Evolutionary conservation across 2,797 vertebrate species (phyloP), one percentile per base, ranked within the genome.

Genomic region (Hylomyscus alleni): DNA sequence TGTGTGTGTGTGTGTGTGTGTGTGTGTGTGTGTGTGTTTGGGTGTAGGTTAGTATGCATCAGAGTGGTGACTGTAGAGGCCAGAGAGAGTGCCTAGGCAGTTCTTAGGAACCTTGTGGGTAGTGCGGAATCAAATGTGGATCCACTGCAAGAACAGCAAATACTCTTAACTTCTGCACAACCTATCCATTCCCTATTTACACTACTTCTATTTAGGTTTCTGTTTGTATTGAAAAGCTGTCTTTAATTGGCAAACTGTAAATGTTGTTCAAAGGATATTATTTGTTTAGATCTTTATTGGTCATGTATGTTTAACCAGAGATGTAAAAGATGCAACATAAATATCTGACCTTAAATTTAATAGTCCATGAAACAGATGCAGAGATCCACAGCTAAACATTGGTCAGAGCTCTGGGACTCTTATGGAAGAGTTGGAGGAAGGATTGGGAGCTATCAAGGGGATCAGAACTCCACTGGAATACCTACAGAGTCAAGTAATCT

Each of bases 241-340:
- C 62, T 67, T 85, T 50, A 69, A 72, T 12, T 69, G 7, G 22
- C 15, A 34, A 90, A 90, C 58, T 90, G 11, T 56, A 54, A 91
- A 67, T 92, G 50, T 4, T 40, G 22, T 58, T 76, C 8, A 37
- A 95, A 93, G 62, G 9, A 14, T 22, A 76, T 90, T 92, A 15
- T 82, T 62, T 90, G 26, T 78, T 93, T 22, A 72, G 24, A 50
- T 88, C 3, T 15, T 67, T 84, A 50, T 0, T 78, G 34, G 22
- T 60, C 7, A 89, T 37, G 69, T 73, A 76, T n/a, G 19, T 69
- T 29, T 84, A 90, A 84, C 9, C 10, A 76, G 93, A 73, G 37
- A 89, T 65, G 4, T 3, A 92, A 95, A 95, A 78, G 31, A 82
- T 82, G 15, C 6, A 90, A 92, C 62, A 29, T 62, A 90, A 54